These are phyloP conservation scores for Aethes cnicana DNA, from an alignment of 2,888 invertebrate genomes.

Conservation along the genomic window DNA sequence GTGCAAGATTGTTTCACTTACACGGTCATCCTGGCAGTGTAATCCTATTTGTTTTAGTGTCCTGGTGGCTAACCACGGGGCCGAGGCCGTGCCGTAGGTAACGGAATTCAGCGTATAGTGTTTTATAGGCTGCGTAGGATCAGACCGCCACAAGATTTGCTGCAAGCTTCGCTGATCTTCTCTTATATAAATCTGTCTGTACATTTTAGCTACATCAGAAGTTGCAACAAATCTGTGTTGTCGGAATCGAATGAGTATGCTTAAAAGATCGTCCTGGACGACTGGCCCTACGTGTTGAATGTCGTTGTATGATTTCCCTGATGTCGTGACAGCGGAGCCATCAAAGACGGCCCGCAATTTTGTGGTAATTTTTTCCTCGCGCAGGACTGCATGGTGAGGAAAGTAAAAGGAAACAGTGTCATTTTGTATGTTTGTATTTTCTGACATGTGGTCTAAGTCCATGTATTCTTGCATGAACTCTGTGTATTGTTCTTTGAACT, in stretches of 20 bases:
- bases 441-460: slow-evolving; percentile 11
- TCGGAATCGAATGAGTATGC: slow-evolving; percentile 4
- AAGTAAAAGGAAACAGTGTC: not conserved
- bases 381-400: slow-evolving; percentile 33
- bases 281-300: slow-evolving; percentile 31
- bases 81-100: slow-evolving; percentile 8
- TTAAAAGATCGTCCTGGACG: slow-evolving; percentile 1
- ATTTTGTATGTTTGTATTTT: not conserved
- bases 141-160: slow-evolving; percentile 13
- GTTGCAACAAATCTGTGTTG: slow-evolving; percentile 8
- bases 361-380: slow-evolving; percentile 28
- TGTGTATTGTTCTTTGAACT: slow-evolving; percentile 3
- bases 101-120: slow-evolving; percentile 10
- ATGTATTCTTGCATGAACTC: slow-evolving; percentile 33
- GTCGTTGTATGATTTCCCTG: slow-evolving; percentile 32
- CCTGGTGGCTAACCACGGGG: slow-evolving; percentile 16
- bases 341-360: slow-evolving; percentile 35
- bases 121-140: slow-evolving; percentile 6
- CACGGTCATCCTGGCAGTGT: not conserved
- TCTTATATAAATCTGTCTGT: not conserved
- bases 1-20: slow-evolving; percentile 3
- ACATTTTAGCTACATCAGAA: slow-evolving; percentile 14
- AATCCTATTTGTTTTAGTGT: not conserved
- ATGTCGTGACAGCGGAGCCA: slow-evolving; percentile 26
- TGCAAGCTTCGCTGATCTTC: slow-evolving; percentile 12